A percentile compares a stretch with the other conserved stretches of the same genome.
phyloP scores from a whole-genome alignment of 2,113 vertebrate species.

The Pardalotus punctatus region DNA sequence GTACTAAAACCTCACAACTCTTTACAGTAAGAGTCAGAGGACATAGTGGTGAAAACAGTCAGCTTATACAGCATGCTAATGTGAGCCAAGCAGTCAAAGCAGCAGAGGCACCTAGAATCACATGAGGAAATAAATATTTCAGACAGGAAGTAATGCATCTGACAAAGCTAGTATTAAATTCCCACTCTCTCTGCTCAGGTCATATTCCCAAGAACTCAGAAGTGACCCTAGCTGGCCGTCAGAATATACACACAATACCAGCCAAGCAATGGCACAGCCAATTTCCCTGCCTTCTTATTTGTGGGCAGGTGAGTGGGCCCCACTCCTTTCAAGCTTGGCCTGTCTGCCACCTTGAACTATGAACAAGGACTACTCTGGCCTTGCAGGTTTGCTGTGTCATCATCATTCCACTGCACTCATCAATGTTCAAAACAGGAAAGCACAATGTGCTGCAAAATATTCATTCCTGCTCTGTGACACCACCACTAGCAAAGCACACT shows the following conservation, averaged over 20 bases:
- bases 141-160: not conserved
- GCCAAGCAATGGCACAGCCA: not conserved
- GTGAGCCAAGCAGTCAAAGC: not conserved
- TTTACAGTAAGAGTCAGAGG: not conserved
- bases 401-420: not conserved
- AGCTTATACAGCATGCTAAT: fast-evolving
- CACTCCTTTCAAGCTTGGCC: not conserved
- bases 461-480: not conserved
- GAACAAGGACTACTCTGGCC: not conserved
- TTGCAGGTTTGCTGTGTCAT: not conserved
- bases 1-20: not conserved
- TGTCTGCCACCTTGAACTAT: not conserved
- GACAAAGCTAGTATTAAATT: not conserved
- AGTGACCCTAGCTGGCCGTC: not conserved
- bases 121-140: not conserved
- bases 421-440: not conserved
- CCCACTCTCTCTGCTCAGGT: not conserved
- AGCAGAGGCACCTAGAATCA: not conserved
- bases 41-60: not conserved
- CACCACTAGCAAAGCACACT: not conserved
- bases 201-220: not conserved
- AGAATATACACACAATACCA: not conserved
- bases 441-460: not conserved
- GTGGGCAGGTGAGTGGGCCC: fast-evolving
- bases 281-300: not conserved